Evolutionary conservation across 2,113 vertebrate genomes (phyloP).

Genomic region (Paramisgurnus dabryanus): DNA sequence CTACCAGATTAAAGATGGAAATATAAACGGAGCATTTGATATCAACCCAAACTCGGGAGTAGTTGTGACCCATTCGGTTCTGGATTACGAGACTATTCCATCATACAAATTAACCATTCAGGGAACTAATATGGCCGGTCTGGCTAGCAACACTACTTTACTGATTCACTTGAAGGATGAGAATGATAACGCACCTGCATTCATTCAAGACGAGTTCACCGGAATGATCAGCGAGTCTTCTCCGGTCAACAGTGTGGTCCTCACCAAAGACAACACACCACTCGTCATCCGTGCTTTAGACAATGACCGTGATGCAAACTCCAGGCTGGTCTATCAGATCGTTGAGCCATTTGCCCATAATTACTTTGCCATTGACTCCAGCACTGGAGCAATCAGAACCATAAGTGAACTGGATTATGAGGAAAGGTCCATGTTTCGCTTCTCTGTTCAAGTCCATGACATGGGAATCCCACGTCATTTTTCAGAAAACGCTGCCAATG

Average conservation of each 20-base stretch:
- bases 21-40: conserved; percentile 80
- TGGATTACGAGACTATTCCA: conserved; percentile 88
- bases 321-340: conserved; percentile 93
- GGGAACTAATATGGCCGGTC: conserved; percentile 94
- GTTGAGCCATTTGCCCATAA: conserved; percentile 88
- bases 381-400: conserved; percentile 90
- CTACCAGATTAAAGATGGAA: conserved; percentile 93
- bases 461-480: conserved; percentile 86
- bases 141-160: conserved; percentile 83
- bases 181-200: conserved; percentile 90
- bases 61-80: conserved; percentile 81
- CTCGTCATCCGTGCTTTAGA: conserved; percentile 90
- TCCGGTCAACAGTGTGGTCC: conserved; percentile 84
- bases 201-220: conserved; percentile 81
- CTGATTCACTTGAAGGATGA: conserved; percentile 88
- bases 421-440: conserved; percentile 83
- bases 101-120: conserved; percentile 84
- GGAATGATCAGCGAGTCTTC: conserved; percentile 91
- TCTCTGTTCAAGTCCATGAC: conserved; percentile 94
- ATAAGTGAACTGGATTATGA: conserved; percentile 88
- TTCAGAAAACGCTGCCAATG: conserved; percentile 88
- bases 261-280: conserved; percentile 84
- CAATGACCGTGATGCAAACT: conserved; percentile 86
- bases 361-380: conserved; percentile 93
- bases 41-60: conserved; percentile 95